Base-by-base conservation (phyloP, 1,140 invertebrate genomes). In the Drosophila kanapiae region DNA sequence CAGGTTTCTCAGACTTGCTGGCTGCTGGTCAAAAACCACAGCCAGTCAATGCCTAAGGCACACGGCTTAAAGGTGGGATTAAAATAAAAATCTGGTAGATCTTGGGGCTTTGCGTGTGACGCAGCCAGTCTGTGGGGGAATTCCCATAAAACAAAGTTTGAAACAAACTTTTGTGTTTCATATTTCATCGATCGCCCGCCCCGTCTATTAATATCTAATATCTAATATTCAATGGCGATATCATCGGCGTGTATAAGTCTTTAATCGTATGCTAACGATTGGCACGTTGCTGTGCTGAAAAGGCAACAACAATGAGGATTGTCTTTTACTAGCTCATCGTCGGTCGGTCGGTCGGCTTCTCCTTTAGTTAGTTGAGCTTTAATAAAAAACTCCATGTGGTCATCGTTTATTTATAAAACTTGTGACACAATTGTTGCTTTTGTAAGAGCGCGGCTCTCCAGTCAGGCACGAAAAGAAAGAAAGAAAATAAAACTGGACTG, bases 221-320 rank as follows among this genome's bases (percentile, higher is more conserved):
- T 68, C 53, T 43, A 60, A 49, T 62, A 61, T 48, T 31, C 40
- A 47, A 27, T 29, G 31, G 53, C 27, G 27, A 53, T 53, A 53
- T 60, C 69, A 40, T n/a, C 40, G 40, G 18, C 18, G 51, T 33
- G 53, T 79, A 62, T 56, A 53, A 53, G 62, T 53, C 54, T 85
- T 85, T 91, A 91, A 90, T 85, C 78, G 81, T 90, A 90, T 90
- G 85, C 85, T 90, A 90, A 88, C 85, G 85, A 88, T 88, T 76
- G 62, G 57, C 80, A 80, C 77, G 63, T 76, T 78, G 80, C 72
- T 78, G 59, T 59, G 48, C 43, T 65, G 37, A 68, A 64, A 64
- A 74, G 62, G 57, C 62, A 86, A 63, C 82, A 85, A 86, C 82
- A 86, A 87, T 87, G 76, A 79, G 72, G 54, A 65, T 63, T 63